A percentile compares a stretch with the other conserved stretches of the same genome.
phyloP scores from a whole-genome alignment of 2,797 vertebrate species.

The Gobionotothen gibberifrons region DNA sequence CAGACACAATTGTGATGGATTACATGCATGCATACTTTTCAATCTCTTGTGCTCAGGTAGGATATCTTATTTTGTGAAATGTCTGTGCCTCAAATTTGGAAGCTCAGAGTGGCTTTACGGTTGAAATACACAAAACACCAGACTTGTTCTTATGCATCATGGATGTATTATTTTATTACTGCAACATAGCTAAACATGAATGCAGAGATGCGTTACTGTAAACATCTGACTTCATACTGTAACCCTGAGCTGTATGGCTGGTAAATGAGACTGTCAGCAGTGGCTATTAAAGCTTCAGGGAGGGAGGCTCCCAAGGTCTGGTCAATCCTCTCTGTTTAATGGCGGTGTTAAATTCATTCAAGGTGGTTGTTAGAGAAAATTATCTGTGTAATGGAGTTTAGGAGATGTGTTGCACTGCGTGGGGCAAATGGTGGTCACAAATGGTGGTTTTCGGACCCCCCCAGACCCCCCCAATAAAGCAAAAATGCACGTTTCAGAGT shows the following conservation, averaged over 20 bases:
- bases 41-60: background rate
- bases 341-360: constrained; percentile 24
- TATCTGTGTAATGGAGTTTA: too few relatives aligned
- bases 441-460: too few relatives aligned
- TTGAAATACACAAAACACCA: background rate
- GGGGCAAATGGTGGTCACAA: too few relatives aligned
- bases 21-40: background rate
- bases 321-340: constrained; percentile 21
- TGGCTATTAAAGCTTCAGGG: constrained; percentile 12
- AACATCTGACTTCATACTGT: background rate
- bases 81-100: background rate
- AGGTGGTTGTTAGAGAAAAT: too few relatives aligned
- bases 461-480: too few relatives aligned
- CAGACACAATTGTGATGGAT: background rate
- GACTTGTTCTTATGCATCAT: background rate
- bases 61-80: background rate
- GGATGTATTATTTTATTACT: background rate
- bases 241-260: constrained; percentile 4
- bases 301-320: background rate
- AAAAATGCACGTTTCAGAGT: too few relatives aligned
- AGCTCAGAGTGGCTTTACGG: background rate
- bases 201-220: background rate
- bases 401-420: too few relatives aligned
- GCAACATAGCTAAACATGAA: background rate
- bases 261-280: constrained; percentile 6